Percentiles rank a stretch among this genome's conserved stretches.
Conservation (phyloP, 2,888 invertebrate species). For the Tetragnatha montana region DNA sequence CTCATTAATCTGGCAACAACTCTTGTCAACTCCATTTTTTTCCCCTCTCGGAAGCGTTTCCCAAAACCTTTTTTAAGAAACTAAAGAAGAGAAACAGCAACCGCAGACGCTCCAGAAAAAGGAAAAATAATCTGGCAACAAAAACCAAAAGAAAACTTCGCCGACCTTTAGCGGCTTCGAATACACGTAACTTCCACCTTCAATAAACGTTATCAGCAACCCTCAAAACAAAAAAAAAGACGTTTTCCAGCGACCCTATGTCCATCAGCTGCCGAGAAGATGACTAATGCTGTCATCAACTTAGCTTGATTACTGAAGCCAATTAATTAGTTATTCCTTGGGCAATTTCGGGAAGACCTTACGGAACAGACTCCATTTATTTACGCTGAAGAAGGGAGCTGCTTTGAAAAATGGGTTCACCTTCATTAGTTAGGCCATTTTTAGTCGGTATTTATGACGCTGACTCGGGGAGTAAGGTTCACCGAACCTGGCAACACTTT, state of each 20-base stretch:
- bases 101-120: neutral
- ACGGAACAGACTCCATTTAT: neutral
- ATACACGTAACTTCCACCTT: slow-evolving; percentile 29
- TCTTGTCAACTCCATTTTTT: neutral
- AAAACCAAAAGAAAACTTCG: neutral
- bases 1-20: neutral
- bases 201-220: slow-evolving; percentile 58
- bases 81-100: neutral
- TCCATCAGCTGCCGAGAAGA: slow-evolving; percentile 41
- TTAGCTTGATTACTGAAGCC: slow-evolving; percentile 30
- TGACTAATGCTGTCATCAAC: slow-evolving; percentile 52
- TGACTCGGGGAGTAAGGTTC: neutral
- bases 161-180: neutral
- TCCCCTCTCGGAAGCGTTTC: neutral
- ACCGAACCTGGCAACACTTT: neutral
- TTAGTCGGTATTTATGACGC: neutral
- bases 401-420: neutral
- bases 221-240: slow-evolving; percentile 17
- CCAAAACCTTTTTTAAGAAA: neutral
- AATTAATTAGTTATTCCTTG: slow-evolving; percentile 38
- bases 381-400: neutral
- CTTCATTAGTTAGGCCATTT: neutral
- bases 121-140: neutral
- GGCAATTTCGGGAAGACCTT: slow-evolving; percentile 27
- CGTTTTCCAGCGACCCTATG: neutral